Percentiles rank a stretch among this genome's conserved stretches.
Evolutionary conservation across 2,113 vertebrate genomes (phyloP).

Genomic region (Labeo rohita): DNA sequence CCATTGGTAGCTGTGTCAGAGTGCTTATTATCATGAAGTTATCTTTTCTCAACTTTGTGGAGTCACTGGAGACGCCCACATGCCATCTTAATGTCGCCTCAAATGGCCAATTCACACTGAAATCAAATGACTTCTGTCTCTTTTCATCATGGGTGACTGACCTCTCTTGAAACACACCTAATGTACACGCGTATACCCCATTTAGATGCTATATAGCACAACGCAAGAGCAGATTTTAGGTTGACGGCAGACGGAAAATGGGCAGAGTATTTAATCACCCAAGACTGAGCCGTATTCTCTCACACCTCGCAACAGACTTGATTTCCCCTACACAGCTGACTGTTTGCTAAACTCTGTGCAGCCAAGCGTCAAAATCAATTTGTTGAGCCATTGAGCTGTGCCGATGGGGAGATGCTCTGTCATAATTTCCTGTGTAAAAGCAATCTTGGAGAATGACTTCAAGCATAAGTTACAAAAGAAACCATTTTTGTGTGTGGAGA

Average conservation of each 20-base stretch:
- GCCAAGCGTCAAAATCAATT: conserved; percentile 34
- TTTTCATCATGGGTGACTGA: background rate
- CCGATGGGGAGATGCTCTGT: conserved; percentile 23
- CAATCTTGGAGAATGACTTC: conserved; percentile 16
- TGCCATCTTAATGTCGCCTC: background rate
- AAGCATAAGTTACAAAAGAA: background rate
- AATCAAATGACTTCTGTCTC: background rate
- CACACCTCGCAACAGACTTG: background rate
- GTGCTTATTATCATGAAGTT: background rate
- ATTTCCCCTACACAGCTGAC: conserved; percentile 3
- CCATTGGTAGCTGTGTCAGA: background rate
- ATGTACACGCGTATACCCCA: background rate
- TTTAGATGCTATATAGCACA: background rate
- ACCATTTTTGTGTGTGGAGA: conserved; percentile 4
- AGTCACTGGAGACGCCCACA: background rate
- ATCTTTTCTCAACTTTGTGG: background rate
- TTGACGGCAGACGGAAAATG: background rate
- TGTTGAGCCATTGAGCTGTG: conserved; percentile 39
- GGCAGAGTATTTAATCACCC: background rate
- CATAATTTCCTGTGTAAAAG: conserved; percentile 37
- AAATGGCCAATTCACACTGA: background rate
- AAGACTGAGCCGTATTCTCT: background rate
- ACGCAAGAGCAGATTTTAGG: background rate
- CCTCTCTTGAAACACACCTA: background rate
- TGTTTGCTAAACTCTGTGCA: conserved; percentile 31